A percentile compares a stretch with the other conserved stretches of the same genome.
phyloP scores from a whole-genome alignment of 1,140 invertebrate species.

The Drosophila bipectinata region DNA sequence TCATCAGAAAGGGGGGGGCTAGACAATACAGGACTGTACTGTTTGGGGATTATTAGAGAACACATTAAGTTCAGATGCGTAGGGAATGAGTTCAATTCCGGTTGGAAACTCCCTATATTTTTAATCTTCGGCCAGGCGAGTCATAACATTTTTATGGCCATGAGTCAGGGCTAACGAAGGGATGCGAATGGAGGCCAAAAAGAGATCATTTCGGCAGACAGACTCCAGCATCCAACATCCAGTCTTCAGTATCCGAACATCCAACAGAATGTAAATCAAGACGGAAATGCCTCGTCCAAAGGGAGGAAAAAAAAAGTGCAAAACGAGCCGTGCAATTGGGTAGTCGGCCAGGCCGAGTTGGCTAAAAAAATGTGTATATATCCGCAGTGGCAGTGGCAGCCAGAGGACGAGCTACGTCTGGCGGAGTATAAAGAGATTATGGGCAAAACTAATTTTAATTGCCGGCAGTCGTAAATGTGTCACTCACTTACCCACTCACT shows the following conservation, averaged over 20 bases:
- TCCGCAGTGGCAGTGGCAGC: not conserved
- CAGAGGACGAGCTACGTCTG: constrained; percentile 3
- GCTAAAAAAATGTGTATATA: constrained; percentile 15
- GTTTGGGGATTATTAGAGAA: no score
- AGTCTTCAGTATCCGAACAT: constrained; percentile 1
- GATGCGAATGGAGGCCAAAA: constrained; percentile 11
- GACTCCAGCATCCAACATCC: constrained; percentile 18
- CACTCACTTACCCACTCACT: constrained; percentile 62
- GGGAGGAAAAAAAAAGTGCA: constrained; percentile 67
- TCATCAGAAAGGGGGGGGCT: constrained; percentile 14
- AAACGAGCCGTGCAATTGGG: constrained; percentile 79
- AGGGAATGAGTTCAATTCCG: constrained; percentile 17
- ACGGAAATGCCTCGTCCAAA: constrained; percentile 79
- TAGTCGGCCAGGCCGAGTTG: constrained; percentile 56
- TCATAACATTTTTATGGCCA: constrained; percentile 53
- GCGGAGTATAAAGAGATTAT: constrained; percentile 73
- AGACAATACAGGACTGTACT: no score
- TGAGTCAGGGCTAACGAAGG: constrained; percentile 3
- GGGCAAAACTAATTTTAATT: constrained; percentile 81
- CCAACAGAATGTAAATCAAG: constrained; percentile 67
- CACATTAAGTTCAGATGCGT: no score
- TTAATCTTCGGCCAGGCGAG: constrained; percentile 9
- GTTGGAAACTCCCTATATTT: no score
- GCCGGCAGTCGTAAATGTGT: constrained; percentile 77
- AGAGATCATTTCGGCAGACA: constrained; percentile 42